Evolutionary conservation across 30 jellyfish, hydroid and myxozoan species (phyloP).

Genomic region (Aurelia aurita complex sp. Pacific): DNA sequence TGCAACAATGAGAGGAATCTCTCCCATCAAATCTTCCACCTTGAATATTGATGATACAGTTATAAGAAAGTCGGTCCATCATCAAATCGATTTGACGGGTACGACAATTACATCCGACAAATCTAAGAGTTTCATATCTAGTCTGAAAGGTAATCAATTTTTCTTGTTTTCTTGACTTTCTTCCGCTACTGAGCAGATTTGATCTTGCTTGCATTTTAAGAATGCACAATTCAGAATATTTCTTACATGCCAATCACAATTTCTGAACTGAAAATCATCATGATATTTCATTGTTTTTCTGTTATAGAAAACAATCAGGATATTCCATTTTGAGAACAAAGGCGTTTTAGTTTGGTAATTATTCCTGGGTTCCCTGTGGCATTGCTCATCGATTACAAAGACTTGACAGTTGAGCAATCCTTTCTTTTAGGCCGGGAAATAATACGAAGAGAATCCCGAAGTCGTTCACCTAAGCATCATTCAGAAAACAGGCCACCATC

Average conservation of each 20-base stretch:
- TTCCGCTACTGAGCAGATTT: no score
- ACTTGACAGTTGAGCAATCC: no score
- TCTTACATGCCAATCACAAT: no score
- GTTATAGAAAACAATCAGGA: no score
- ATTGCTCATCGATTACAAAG: no score
- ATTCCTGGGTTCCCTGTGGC: no score
- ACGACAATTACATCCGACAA: conserved; percentile 35
- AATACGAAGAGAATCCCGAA: conserved; percentile 38
- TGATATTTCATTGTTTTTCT: no score
- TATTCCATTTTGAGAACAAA: no score
- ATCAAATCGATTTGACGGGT: conserved; percentile 57
- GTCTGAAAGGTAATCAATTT: conserved; percentile 15
- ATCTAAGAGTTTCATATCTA: conserved; percentile 26
- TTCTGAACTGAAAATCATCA: no score
- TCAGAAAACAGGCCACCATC: conserved; percentile 67
- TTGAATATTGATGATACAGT: conserved; percentile 38
- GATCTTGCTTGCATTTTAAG: no score
- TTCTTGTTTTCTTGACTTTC: background rate
- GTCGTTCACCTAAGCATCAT: conserved; percentile 53
- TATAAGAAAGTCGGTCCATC: conserved; percentile 46
- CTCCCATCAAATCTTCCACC: conserved; percentile 49
- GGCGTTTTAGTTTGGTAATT: no score
- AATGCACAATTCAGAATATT: no score
- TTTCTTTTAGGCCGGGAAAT: conserved; percentile 48
- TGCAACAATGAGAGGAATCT: conserved; percentile 37